Conservation (phyloP, 2,113 vertebrate genomes). For the Dicerorhinus sumatrensis region DNA sequence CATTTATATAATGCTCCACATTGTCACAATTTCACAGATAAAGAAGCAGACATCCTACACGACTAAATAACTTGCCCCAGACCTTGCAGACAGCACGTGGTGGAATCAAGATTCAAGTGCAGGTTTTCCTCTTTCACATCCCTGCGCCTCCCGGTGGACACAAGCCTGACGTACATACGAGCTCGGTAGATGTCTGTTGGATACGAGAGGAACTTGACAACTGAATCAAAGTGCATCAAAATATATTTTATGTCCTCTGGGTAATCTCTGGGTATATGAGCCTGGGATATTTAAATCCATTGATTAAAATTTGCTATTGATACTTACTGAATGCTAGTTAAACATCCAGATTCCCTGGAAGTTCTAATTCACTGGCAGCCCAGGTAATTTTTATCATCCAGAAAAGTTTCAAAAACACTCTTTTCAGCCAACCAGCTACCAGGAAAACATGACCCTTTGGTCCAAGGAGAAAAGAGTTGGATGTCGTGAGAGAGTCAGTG, state of each 20-base stretch:
- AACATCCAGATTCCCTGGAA: neutral
- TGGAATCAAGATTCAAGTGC: neutral
- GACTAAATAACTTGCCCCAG: neutral
- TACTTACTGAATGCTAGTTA: neutral
- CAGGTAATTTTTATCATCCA: conserved; percentile 5
- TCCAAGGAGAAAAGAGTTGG: neutral
- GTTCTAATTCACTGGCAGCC: conserved; percentile 9
- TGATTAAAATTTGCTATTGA: neutral
- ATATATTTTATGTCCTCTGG: neutral
- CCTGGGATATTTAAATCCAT: neutral
- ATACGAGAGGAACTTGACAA: neutral
- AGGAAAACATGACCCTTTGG: neutral
- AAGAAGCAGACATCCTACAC: neutral
- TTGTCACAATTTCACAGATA: neutral
- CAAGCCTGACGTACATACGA: neutral
- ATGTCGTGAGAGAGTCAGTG: neutral
- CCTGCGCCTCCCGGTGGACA: neutral
- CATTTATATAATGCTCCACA: neutral
- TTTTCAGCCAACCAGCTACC: neutral
- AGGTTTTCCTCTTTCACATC: neutral
- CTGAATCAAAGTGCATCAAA: neutral
- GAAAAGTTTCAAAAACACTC: conserved; percentile 37
- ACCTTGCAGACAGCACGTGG: neutral
- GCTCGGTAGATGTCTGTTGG: neutral
- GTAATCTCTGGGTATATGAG: neutral